Evolutionary conservation across 2,113 vertebrate genomes (phyloP).

Genomic region (Macquaria australasica): DNA sequence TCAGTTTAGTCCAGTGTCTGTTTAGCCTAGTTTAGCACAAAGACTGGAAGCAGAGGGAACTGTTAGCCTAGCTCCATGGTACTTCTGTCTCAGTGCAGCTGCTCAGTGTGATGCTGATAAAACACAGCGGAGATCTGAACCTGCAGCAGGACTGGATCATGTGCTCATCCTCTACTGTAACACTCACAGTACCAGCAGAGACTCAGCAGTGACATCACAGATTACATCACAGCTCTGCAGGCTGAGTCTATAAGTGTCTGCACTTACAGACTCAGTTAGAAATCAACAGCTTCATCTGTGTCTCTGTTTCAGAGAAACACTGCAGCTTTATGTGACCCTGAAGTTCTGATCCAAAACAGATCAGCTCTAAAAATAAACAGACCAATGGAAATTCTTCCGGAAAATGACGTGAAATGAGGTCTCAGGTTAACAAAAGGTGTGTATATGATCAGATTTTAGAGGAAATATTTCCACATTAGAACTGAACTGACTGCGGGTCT

Average conservation of each 20-base stretch:
- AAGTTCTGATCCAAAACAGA: constrained; percentile 33
- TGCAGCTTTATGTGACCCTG: too few relatives aligned
- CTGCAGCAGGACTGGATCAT: background rate
- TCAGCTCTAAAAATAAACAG: constrained; percentile 30
- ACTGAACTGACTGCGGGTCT: too few relatives aligned
- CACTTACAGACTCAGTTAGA: background rate
- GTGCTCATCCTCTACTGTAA: background rate
- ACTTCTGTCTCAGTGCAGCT: too few relatives aligned
- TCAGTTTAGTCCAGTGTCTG: too few relatives aligned
- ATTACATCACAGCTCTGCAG: background rate
- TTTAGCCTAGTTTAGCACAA: too few relatives aligned
- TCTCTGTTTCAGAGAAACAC: background rate
- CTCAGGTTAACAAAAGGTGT: too few relatives aligned
- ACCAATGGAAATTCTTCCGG: too few relatives aligned
- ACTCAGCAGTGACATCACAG: background rate
- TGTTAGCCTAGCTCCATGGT: background rate
- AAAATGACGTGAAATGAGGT: too few relatives aligned
- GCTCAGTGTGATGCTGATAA: too few relatives aligned
- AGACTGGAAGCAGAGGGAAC: too few relatives aligned
- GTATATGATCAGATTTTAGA: too few relatives aligned
- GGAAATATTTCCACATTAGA: too few relatives aligned
- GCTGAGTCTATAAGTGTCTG: background rate
- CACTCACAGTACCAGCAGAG: background rate
- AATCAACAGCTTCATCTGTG: background rate
- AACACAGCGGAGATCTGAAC: background rate